phyloP scores from a whole-genome alignment of 2,797 vertebrate species.

The Balearica regulorum region DNA sequence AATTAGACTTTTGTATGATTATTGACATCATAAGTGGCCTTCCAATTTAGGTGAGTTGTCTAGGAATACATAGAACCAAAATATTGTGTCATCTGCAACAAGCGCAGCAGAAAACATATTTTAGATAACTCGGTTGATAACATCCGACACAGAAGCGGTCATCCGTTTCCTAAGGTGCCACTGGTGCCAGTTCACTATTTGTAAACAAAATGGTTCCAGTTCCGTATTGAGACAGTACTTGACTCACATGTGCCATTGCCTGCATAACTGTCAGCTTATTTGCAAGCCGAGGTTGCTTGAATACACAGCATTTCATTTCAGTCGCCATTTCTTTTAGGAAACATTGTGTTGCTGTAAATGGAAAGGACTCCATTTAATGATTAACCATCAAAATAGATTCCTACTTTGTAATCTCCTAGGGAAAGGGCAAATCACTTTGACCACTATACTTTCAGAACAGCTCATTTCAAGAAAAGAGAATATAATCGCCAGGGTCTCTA shows the following conservation, averaged over 20 bases:
- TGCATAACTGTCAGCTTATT: background rate
- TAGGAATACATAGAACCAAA: background rate
- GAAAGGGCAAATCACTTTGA: background rate
- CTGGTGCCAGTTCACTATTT: background rate
- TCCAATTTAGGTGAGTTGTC: background rate
- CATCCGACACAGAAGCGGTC: background rate
- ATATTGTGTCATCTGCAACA: background rate
- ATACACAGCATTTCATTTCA: background rate
- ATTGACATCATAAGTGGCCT: background rate
- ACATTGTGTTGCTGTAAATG: constrained; percentile 1
- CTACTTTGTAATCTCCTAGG: background rate
- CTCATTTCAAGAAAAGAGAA: background rate
- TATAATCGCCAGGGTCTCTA: background rate
- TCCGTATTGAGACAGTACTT: background rate
- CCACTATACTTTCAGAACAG: background rate
- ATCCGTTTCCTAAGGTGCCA: background rate
- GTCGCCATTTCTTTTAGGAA: background rate
- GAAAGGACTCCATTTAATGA: constrained; percentile 34
- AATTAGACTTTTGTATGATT: background rate
- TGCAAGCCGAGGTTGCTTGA: background rate
- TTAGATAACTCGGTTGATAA: background rate
- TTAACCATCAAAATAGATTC: constrained; percentile 42
- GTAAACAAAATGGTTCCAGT: background rate
- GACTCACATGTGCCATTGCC: background rate
- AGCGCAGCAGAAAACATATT: background rate